Percentiles rank a stretch among this genome's conserved stretches.
Conservation (phyloP, 2,797 vertebrate genomes). For the Rhabdomys pumilio region DNA sequence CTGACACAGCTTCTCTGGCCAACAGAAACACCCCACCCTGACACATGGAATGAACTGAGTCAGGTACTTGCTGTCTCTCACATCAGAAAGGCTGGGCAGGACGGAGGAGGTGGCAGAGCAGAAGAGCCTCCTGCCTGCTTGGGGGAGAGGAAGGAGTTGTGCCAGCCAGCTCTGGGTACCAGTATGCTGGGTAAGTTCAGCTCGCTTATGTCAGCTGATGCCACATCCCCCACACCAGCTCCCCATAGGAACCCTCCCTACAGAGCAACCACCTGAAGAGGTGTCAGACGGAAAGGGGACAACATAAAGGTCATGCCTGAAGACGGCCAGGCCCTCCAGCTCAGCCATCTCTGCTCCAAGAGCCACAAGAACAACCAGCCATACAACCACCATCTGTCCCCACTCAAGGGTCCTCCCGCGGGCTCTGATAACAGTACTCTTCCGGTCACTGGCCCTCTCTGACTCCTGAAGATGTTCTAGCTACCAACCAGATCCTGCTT, state of each 20-base stretch:
- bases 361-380: not conserved
- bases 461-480: slow-evolving; percentile 65
- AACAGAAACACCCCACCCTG: slow-evolving; percentile 9
- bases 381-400: not conserved
- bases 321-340: not conserved
- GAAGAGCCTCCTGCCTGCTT: slow-evolving; percentile 23
- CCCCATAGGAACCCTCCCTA: not conserved
- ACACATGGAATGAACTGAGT: slow-evolving; percentile 21
- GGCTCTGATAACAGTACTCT: not conserved
- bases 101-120: slow-evolving; percentile 2
- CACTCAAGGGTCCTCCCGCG: not conserved
- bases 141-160: slow-evolving; percentile 31
- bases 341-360: slow-evolving; percentile 43
- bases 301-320: slow-evolving; percentile 34
- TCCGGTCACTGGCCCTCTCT: not conserved
- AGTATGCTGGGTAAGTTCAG: slow-evolving; percentile 2
- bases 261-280: slow-evolving; percentile 6
- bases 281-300: slow-evolving; percentile 58
- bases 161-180: slow-evolving; percentile 51
- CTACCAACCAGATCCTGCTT: slow-evolving; percentile 81
- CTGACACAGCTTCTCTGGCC: not conserved
- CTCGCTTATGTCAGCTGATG: not conserved
- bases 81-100: slow-evolving; percentile 7
- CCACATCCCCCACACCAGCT: not conserved
- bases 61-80: not conserved